Conservation (phyloP, 92 coral and sea anemone genomes). For the Isaurus tuberculatus region DNA sequence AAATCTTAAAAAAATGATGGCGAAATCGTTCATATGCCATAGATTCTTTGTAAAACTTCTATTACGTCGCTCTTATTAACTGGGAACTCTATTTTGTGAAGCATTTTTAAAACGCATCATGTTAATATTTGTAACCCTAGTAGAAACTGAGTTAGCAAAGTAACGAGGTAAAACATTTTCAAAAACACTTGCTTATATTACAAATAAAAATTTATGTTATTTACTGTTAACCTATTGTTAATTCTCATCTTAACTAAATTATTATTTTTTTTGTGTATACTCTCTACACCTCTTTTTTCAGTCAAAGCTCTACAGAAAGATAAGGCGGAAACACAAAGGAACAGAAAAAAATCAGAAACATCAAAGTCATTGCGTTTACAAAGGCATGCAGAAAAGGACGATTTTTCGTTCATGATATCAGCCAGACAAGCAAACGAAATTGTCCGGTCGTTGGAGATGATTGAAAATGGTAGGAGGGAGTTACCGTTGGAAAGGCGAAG, state of each 20-base stretch:
- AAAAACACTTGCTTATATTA: no score
- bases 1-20: no score
- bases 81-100: no score
- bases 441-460: slow-evolving; percentile 68
- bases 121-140: no score
- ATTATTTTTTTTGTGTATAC: neutral
- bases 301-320: slow-evolving; percentile 29
- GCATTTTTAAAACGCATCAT: no score
- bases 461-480: slow-evolving; percentile 56
- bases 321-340: neutral
- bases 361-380: neutral
- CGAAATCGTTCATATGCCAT: no score
- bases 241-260: neutral
- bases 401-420: slow-evolving; percentile 34
- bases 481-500: slow-evolving; percentile 31
- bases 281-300: neutral
- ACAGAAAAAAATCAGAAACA: neutral
- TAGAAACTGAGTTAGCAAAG: no score
- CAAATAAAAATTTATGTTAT: neutral
- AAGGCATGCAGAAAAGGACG: slow-evolving; percentile 31
- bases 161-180: no score
- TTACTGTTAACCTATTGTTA: neutral
- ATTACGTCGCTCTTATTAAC: no score
- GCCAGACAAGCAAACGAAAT: slow-evolving; percentile 54
- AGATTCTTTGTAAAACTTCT: no score